Percentiles rank a stretch among this genome's conserved stretches.
Evolutionary conservation across 2,113 vertebrate species (phyloP).

Genomic region (Thryonomys swinderianus): DNA sequence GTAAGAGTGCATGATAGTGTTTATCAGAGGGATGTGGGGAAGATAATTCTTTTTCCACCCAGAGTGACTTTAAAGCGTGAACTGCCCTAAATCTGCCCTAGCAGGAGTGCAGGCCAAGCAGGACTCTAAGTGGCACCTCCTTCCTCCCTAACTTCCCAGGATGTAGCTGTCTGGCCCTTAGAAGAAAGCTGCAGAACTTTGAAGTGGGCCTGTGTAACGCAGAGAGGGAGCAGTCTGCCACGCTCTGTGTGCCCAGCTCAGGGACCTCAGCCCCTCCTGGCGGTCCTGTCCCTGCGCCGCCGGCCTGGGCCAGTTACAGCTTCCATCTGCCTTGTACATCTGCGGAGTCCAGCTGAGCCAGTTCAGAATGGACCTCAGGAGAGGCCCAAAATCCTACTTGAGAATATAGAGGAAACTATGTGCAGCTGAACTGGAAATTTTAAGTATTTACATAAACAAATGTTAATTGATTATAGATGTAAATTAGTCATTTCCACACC

Average conservation of each 20-base stretch:
- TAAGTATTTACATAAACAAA: background rate
- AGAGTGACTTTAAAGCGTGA: background rate
- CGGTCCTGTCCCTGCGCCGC: background rate
- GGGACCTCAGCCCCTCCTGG: too few species aligned
- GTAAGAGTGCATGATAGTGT: background rate
- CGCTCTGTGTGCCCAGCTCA: too few species aligned
- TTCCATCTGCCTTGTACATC: accelerated
- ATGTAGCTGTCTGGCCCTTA: background rate
- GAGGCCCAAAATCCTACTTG: background rate
- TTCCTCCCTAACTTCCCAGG: background rate
- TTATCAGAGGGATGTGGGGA: too few species aligned
- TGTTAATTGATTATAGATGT: background rate
- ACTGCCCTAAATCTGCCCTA: background rate
- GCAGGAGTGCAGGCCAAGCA: background rate
- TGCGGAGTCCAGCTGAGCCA: background rate
- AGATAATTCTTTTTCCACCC: background rate
- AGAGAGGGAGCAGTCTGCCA: background rate
- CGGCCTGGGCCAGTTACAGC: background rate
- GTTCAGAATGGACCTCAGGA: background rate
- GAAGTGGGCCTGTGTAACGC: background rate
- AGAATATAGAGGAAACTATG: too few species aligned
- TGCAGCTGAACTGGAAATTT: background rate
- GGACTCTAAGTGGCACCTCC: too few species aligned
- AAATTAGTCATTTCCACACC: background rate
- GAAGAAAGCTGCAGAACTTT: background rate